Evolutionary conservation across 2,113 vertebrate species (phyloP), one percentile per base, ranked within the genome.

Genomic region (Nothocercus julius): DNA sequence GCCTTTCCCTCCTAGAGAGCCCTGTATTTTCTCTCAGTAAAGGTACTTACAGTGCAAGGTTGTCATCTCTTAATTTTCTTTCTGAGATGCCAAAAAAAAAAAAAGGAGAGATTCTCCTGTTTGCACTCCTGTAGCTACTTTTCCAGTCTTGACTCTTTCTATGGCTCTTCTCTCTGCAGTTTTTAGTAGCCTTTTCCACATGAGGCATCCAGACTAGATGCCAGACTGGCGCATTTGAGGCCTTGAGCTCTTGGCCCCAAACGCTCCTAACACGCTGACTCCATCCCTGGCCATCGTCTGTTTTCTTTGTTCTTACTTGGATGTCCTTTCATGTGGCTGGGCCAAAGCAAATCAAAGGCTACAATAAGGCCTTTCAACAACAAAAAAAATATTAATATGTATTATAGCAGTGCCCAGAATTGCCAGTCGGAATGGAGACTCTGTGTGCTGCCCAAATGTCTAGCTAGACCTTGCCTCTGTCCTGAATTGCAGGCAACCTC

Each of bases 321-420:
- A 94, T 74, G 56, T 56, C 51, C 68, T 95, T 91, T 88, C 85
- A 80, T 47, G 63, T 64, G 72, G 32, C 73, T 88, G 45, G 75
- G 68, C 87, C 91, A 96, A 95, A 82, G 75, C 59, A 95, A 95
- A 95, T 77, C 62, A 89, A 86, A 70, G 59, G 76, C n/a, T 91
- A 95, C 92, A 97, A 93, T 92, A 77, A 73, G n/a, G 83, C 27
- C 75, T 95, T 96, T 95, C 89, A 93, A 93, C 91, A 91, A 49
- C 45, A 49, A 49, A 21, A 22, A 49, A 49, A 49, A 20, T 93
- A 86, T 97, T 94, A 94, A 89, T 95, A 95, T 87, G 75, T 51
- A 95, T 89, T 82, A 77, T 36, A 19, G 67, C 63, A 73, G 75
- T 77, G 63, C 72, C 79, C 19, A 0, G 59, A 66, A 45, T 66